Percentiles rank a stretch among this genome's conserved stretches.
Evolutionary conservation across 2,113 vertebrate species (phyloP).

Genomic region (Ophiodon elongatus): DNA sequence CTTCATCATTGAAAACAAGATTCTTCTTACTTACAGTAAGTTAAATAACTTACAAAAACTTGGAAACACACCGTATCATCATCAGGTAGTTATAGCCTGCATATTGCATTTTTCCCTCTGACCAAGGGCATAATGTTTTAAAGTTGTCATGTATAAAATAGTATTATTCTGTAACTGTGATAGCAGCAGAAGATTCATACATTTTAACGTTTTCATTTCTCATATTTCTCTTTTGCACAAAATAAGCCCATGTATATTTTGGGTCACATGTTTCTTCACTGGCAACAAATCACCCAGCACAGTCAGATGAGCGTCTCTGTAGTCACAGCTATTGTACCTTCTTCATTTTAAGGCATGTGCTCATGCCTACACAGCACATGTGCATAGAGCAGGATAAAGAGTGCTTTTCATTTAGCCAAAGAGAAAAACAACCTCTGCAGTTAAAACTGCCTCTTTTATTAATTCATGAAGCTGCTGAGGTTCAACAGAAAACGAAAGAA

Average conservation of each 20-base stretch:
- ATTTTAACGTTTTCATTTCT: slow-evolving; percentile 21
- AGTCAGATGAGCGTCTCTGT: slow-evolving; percentile 47
- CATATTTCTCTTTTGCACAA: slow-evolving; percentile 51
- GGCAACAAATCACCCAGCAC: slow-evolving; percentile 42
- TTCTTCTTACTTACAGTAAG: slow-evolving; percentile 24
- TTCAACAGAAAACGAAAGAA: slow-evolving; percentile 24
- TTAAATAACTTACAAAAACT: slow-evolving; percentile 47
- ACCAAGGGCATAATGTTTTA: slow-evolving; percentile 29
- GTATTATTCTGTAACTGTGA: slow-evolving; percentile 44
- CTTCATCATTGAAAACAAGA: slow-evolving; percentile 39
- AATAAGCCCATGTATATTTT: slow-evolving; percentile 53
- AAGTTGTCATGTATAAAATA: slow-evolving; percentile 62
- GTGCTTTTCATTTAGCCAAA: slow-evolving; percentile 56
- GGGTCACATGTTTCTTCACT: slow-evolving; percentile 30
- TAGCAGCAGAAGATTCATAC: slow-evolving; percentile 62
- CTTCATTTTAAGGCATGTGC: slow-evolving; percentile 77
- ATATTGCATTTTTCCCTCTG: slow-evolving; percentile 67
- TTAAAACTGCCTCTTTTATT: slow-evolving; percentile 7
- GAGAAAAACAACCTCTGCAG: slow-evolving; percentile 14
- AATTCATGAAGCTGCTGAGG: slow-evolving; percentile 41
- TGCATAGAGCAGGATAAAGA: slow-evolving; percentile 69
- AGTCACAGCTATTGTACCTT: slow-evolving; percentile 63
- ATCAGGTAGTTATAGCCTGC: slow-evolving; percentile 57
- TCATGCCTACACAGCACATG: slow-evolving; percentile 71
- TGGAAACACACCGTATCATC: slow-evolving; percentile 63